Conservation (phyloP, 2,888 invertebrate species). For the Agrochola circellaris region DNA sequence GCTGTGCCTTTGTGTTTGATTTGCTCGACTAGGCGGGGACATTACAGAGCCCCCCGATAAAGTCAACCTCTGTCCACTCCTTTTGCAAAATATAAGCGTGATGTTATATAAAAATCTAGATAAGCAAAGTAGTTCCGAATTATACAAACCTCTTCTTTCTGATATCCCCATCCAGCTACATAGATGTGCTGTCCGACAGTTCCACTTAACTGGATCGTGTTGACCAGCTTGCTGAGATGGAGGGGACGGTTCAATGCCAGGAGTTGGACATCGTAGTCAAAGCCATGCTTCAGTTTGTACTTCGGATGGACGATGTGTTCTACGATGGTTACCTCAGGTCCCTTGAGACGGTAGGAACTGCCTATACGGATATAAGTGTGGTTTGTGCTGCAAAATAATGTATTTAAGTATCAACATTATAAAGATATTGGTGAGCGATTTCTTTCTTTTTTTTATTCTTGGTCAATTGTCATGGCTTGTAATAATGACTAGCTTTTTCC, state of each 20-base stretch:
- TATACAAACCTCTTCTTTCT: conserved; percentile 71
- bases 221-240: conserved; percentile 67
- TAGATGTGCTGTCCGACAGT: conserved; percentile 66
- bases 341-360: conserved; percentile 71
- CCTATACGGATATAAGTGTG: conserved; percentile 76
- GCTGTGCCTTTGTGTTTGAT: too few relatives aligned
- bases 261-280: conserved; percentile 82
- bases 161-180: conserved; percentile 84
- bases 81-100: too few relatives aligned
- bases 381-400: conserved; percentile 44
- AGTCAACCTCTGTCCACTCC: too few relatives aligned
- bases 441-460: too few relatives aligned
- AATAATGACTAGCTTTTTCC: too few relatives aligned
- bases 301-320: conserved; percentile 77
- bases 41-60: too few relatives aligned
- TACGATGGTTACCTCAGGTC: conserved; percentile 69
- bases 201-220: conserved; percentile 70
- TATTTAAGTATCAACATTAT: neutral
- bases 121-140: too few relatives aligned
- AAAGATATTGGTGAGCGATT: neutral
- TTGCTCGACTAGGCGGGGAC: too few relatives aligned
- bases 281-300: conserved; percentile 73
- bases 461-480: too few relatives aligned
- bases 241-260: conserved; percentile 69
- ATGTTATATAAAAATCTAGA: too few relatives aligned